Conservation (phyloP, 2,113 vertebrate species). For the Xerus inauris region DNA sequence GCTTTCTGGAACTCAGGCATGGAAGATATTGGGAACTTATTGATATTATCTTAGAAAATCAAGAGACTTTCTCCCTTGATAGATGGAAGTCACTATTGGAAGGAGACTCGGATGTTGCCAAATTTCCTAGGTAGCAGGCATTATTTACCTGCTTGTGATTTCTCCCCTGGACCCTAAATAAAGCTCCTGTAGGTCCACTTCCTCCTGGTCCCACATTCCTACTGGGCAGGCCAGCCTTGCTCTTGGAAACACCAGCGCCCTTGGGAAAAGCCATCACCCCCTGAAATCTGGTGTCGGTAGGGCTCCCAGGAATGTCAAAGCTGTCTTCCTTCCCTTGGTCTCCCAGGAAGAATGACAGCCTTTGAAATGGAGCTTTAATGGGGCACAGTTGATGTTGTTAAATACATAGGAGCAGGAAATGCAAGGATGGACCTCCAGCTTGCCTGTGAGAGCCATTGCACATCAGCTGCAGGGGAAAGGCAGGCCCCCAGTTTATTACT, state of each 20-base stretch:
- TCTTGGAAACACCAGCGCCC: not conserved
- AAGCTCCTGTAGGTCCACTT: not conserved
- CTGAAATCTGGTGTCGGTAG: not conserved
- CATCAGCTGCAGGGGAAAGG: fast-evolving
- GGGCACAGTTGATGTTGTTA: not conserved
- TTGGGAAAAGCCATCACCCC: not conserved
- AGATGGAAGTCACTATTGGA: not conserved
- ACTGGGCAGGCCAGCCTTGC: too few species aligned
- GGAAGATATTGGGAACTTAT: not conserved
- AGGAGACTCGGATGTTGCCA: slow-evolving; percentile 18
- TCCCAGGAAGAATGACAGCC: slow-evolving; percentile 13
- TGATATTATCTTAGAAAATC: slow-evolving; percentile 21
- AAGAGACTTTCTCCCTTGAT: not conserved
- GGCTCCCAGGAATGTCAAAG: not conserved
- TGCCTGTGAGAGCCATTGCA: not conserved
- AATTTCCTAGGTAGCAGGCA: not conserved
- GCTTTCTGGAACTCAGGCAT: not conserved
- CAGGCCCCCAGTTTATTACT: not conserved
- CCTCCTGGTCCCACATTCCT: fast-evolving
- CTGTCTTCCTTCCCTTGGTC: not conserved
- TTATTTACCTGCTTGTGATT: not conserved
- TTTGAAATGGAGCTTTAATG: slow-evolving; percentile 34
- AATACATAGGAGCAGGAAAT: not conserved
- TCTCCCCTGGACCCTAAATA: not conserved
- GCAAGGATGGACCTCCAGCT: not conserved